Conservation (phyloP, 92 coral and sea anemone genomes). For the Siderastrea radians region DNA sequence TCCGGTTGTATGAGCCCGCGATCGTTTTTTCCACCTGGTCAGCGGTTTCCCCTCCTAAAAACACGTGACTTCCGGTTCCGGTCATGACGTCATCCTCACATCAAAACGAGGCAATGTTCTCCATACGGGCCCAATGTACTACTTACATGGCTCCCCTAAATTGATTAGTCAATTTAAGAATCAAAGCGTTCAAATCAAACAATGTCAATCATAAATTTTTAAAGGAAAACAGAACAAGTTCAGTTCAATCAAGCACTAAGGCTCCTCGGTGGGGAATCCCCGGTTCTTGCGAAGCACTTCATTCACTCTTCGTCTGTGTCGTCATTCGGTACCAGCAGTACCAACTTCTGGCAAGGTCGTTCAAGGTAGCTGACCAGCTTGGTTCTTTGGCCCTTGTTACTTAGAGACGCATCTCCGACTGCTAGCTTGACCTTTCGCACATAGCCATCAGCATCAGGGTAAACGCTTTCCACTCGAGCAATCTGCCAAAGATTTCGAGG, state of each 20-base stretch:
- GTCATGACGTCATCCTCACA: too few species aligned
- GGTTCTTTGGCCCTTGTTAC: conserved; percentile 10
- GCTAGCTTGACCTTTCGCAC: conserved; percentile 43
- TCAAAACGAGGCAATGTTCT: too few species aligned
- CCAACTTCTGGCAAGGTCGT: conserved; percentile 50
- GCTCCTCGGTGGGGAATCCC: conserved; percentile 55
- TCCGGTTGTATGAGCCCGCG: too few species aligned
- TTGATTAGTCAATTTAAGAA: conserved; percentile 8
- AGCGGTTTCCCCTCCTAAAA: too few species aligned
- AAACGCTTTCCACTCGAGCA: conserved; percentile 32
- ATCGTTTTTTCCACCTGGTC: too few species aligned
- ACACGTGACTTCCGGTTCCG: too few species aligned
- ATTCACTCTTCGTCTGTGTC: background rate
- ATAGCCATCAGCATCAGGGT: conserved; percentile 3
- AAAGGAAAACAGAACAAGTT: background rate
- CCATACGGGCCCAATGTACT: too few species aligned
- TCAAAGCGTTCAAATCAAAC: background rate
- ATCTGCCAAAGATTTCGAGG: conserved; percentile 38
- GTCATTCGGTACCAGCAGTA: conserved; percentile 3
- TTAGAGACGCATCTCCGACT: conserved; percentile 4
- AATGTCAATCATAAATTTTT: background rate
- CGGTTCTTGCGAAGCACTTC: background rate
- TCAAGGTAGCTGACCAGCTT: conserved; percentile 14
- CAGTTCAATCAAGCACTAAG: background rate
- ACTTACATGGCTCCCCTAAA: conserved; percentile 56